Percentiles rank a stretch among this genome's conserved stretches.
Conservation (phyloP, 92 coral and sea anemone species). For the Heteractis magnifica region DNA sequence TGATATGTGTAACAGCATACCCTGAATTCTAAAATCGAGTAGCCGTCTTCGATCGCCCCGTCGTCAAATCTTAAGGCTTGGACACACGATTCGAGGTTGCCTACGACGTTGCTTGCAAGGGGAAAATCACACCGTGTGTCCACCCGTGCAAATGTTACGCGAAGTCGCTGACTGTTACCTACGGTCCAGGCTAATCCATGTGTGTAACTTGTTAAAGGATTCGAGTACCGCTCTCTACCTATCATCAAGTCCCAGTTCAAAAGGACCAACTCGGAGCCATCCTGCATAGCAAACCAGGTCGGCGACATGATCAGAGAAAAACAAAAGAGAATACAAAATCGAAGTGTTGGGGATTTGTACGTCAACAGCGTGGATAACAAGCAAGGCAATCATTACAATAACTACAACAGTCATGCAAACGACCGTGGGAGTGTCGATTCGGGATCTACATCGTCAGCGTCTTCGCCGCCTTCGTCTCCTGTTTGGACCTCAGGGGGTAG, state of each 20-base stretch:
- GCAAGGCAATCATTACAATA: conserved; percentile 27
- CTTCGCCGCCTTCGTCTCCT: conserved; percentile 94
- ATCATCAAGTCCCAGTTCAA: conserved; percentile 64
- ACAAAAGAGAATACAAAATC: conserved; percentile 49
- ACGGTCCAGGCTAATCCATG: not conserved
- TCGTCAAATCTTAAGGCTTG: too few species aligned
- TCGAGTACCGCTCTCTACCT: conserved; percentile 81
- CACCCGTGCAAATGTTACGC: too few species aligned
- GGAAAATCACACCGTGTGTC: too few species aligned
- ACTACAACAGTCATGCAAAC: conserved; percentile 17
- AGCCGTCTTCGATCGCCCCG: too few species aligned
- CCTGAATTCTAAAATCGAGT: too few species aligned
- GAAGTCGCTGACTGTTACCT: too few species aligned
- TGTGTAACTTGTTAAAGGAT: conserved; percentile 31
- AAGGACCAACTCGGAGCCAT: conserved; percentile 92
- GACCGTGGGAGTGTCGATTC: conserved; percentile 62
- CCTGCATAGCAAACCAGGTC: conserved; percentile 71
- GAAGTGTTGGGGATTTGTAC: conserved; percentile 86
- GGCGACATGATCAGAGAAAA: conserved; percentile 57
- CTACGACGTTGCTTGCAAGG: too few species aligned
- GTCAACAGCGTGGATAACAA: conserved; percentile 58
- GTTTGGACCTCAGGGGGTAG: conserved; percentile 58
- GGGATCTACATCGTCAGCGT: conserved; percentile 79
- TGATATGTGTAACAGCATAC: too few species aligned
- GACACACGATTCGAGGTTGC: too few species aligned